Percentiles rank a stretch among this genome's conserved stretches.
These are phyloP conservation scores for Rhinichthys klamathensis DNA, from an alignment of 2,113 vertebrate genomes.

Conservation along the genomic window DNA sequence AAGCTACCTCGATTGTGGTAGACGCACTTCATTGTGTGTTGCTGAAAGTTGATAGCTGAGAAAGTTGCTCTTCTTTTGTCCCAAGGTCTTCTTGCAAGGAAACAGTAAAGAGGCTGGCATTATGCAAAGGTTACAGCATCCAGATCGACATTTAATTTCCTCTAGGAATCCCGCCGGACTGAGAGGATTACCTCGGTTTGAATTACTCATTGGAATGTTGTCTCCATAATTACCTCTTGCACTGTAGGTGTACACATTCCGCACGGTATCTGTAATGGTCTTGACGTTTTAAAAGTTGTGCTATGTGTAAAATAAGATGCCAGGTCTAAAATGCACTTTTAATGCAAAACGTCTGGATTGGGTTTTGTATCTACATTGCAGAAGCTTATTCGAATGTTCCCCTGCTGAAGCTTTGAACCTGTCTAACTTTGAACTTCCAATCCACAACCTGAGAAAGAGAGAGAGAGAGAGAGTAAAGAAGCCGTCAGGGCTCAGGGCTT, in stretches of 20 bases:
- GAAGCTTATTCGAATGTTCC: conserved; percentile 71
- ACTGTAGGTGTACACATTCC: conserved; percentile 8
- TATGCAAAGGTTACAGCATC: conserved; percentile 44
- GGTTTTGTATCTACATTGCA: conserved; percentile 47
- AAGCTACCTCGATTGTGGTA: conserved; percentile 47
- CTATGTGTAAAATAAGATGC: neutral
- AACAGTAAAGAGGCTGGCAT: conserved; percentile 25
- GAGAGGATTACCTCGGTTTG: conserved; percentile 39
- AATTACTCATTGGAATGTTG: conserved; percentile 17
- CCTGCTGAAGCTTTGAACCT: conserved; percentile 74
- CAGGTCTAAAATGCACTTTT: neutral
- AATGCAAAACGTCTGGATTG: conserved; percentile 29
- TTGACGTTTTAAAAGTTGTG: neutral
- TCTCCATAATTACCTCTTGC: conserved; percentile 13
- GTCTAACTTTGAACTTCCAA: conserved; percentile 75
- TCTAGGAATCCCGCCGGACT: conserved; percentile 30
- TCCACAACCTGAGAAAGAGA: conserved; percentile 42
- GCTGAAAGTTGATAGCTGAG: conserved; percentile 56
- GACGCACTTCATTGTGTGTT: conserved; percentile 54
- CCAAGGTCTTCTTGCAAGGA: conserved; percentile 31
- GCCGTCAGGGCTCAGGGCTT: conserved; percentile 34
- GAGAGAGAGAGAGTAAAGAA: neutral
- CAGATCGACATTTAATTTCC: conserved; percentile 43
- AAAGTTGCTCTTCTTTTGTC: conserved; percentile 51
- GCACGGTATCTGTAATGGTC: neutral